A percentile compares a stretch with the other conserved stretches of the same genome.
phyloP scores from a whole-genome alignment of 2,888 invertebrate genomes.

The Trachelus tabidus region DNA sequence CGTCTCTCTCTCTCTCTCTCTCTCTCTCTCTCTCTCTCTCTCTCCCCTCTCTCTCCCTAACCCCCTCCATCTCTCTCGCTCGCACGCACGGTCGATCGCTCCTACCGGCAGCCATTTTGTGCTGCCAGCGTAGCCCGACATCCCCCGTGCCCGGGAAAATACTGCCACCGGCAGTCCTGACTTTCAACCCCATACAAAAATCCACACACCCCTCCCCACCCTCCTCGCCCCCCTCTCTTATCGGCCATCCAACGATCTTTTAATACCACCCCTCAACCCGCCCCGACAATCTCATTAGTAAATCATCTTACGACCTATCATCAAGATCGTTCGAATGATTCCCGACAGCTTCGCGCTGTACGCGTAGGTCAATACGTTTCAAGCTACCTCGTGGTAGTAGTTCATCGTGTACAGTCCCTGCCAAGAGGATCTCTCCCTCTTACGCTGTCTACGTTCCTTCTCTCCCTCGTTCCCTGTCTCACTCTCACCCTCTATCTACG shows the following conservation, averaged over 20 bases:
- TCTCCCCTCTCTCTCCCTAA: neutral
- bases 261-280: neutral
- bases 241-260: neutral
- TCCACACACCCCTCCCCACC: neutral
- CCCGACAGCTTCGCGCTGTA: neutral
- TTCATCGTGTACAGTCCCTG: constrained; percentile 26
- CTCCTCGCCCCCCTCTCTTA: neutral
- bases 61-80: constrained; percentile 28
- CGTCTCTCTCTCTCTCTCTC: constrained; percentile 6
- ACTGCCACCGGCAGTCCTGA: constrained; percentile 37
- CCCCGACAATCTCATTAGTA: neutral
- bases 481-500: constrained; percentile 8
- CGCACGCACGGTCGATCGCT: constrained; percentile 58
- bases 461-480: constrained; percentile 13
- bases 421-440: neutral
- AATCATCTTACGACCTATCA: neutral
- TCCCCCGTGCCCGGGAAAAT: constrained; percentile 53
- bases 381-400: constrained; percentile 29
- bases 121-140: constrained; percentile 45
- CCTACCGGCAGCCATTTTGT: constrained; percentile 60
- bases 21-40: neutral
- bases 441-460: constrained; percentile 10
- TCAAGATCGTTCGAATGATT: neutral
- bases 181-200: neutral
- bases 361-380: constrained; percentile 31